phyloP scores from a whole-genome alignment of 1,140 invertebrate species.

The Phymastichus coffea region DNA sequence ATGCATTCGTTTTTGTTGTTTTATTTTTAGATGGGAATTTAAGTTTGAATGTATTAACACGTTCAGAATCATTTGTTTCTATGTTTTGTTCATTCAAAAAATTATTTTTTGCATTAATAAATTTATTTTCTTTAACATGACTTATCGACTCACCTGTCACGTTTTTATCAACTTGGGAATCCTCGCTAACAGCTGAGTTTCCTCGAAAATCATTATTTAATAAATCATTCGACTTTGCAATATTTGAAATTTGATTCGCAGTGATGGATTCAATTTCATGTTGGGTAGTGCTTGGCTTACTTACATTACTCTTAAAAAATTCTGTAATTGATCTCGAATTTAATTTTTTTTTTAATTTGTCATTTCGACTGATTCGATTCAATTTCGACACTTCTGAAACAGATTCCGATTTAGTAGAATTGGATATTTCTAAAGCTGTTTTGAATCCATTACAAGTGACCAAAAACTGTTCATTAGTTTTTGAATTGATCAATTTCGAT shows the following conservation, averaged over 20 bases:
- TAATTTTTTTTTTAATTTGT: constrained; percentile 14
- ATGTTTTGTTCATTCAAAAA: no score
- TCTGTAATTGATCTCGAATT: constrained; percentile 8
- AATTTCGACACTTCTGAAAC: neutral
- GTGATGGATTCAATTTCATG: no score
- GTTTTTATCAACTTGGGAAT: no score
- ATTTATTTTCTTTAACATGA: neutral
- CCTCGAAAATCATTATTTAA: no score
- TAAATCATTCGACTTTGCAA: neutral
- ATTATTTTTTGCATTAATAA: no score
- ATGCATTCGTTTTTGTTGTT: constrained; percentile 2
- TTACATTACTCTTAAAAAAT: constrained; percentile 17
- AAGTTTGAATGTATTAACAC: neutral
- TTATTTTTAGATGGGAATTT: constrained; percentile 10
- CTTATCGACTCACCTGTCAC: no score
- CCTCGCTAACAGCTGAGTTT: no score
- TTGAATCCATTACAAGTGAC: constrained; percentile 35
- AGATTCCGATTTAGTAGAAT: neutral
- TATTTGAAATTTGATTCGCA: neutral
- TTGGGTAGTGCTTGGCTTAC: no score
- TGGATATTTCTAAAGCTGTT: constrained; percentile 40
- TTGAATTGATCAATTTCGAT: no score
- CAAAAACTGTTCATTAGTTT: no score
- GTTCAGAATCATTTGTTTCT: neutral
- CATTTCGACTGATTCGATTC: neutral